phyloP scores from a whole-genome alignment of 2,113 vertebrate genomes.

The Uropsilus gracilis region DNA sequence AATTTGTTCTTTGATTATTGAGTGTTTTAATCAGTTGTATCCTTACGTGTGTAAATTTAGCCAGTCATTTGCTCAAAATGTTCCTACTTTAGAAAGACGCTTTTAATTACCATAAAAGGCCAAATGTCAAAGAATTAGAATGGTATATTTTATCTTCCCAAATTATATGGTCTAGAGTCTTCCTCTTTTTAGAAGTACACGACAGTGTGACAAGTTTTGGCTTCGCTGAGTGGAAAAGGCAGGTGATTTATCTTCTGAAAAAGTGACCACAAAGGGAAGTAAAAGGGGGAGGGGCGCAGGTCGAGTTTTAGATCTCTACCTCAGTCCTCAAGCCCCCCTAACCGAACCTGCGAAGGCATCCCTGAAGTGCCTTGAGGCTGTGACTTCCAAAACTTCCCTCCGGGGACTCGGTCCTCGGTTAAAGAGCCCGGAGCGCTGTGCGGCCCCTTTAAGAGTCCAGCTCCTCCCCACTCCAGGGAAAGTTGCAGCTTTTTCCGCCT shows the following conservation, averaged over 20 bases:
- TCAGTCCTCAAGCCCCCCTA: background rate
- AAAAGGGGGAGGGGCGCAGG: background rate
- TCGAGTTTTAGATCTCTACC: background rate
- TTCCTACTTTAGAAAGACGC: slow-evolving; percentile 37
- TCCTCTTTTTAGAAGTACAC: slow-evolving; percentile 7
- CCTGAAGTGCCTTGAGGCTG: background rate
- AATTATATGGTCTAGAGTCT: background rate
- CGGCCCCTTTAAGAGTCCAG: slow-evolving; percentile 77
- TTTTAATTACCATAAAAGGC: slow-evolving; percentile 18
- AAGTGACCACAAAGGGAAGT: background rate
- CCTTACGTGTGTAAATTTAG: background rate
- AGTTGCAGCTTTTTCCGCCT: slow-evolving; percentile 80
- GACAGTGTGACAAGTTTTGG: slow-evolving; percentile 39
- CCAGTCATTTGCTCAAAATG: slow-evolving; percentile 18
- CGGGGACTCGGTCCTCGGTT: background rate
- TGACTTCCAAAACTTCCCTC: background rate
- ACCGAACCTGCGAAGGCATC: background rate
- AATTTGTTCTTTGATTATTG: slow-evolving; percentile 43
- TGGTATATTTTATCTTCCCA: slow-evolving; percentile 25
- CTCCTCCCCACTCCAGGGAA: slow-evolving; percentile 77
- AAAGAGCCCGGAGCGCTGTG: background rate
- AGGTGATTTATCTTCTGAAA: slow-evolving; percentile 13
- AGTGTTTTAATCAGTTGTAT: slow-evolving; percentile 43
- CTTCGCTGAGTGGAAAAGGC: background rate
- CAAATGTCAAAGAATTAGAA: background rate